Conservation (phyloP, 2,113 vertebrate genomes). For the Oostethus manadensis region DNA sequence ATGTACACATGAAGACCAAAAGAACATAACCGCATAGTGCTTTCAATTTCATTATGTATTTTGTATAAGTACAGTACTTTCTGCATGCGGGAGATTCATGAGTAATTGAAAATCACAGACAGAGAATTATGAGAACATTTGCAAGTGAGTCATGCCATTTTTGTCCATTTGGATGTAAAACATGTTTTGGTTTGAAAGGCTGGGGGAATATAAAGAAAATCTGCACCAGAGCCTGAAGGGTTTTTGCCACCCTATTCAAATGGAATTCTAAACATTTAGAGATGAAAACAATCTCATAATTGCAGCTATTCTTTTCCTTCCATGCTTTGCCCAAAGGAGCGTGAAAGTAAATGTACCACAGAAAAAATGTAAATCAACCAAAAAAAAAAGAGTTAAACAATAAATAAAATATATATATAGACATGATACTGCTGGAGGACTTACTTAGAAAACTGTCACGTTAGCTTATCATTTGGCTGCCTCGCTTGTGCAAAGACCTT, state of each 20-base stretch:
- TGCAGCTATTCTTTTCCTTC: not conserved
- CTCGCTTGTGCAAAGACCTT: constrained; percentile 22
- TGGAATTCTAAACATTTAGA: not conserved
- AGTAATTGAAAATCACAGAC: not conserved
- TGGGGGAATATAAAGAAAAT: not conserved
- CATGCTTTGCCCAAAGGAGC: not conserved
- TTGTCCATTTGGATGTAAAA: not conserved
- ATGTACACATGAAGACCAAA: too few species aligned
- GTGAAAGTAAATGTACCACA: constrained; percentile 1
- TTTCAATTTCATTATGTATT: not conserved
- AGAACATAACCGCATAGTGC: too few species aligned
- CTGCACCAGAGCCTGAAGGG: not conserved
- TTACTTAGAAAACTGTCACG: constrained; percentile 24
- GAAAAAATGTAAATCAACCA: not conserved
- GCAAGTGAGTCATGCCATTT: not conserved
- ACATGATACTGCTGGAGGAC: constrained; percentile 8
- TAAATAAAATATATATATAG: too few species aligned
- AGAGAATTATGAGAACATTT: not conserved
- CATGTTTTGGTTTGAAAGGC: not conserved
- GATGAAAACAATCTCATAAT: not conserved
- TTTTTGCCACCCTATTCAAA: not conserved
- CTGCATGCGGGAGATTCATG: not conserved
- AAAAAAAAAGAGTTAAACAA: constrained; percentile 1
- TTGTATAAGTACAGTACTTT: too few species aligned
- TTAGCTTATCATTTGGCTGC: constrained; percentile 29